phyloP scores from a whole-genome alignment of 2,888 invertebrate genomes.

The Scaptomyza flava region DNA sequence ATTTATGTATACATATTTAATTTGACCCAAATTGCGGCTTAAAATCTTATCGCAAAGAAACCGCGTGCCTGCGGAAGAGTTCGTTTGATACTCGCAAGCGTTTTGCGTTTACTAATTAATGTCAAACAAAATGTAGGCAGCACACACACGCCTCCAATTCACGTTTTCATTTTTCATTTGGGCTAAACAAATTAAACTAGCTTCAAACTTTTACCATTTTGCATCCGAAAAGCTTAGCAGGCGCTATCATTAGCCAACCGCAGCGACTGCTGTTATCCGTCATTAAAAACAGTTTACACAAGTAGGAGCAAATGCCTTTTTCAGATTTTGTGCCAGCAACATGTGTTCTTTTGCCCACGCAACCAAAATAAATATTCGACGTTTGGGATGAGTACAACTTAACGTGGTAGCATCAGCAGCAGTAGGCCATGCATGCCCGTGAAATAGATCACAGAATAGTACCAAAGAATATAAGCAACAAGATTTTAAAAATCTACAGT shows the following conservation, averaged over 20 bases:
- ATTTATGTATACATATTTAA: slow-evolving; percentile 15
- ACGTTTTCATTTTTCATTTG: slow-evolving; percentile 41
- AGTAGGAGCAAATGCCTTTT: slow-evolving; percentile 31
- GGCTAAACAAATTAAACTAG: slow-evolving; percentile 26
- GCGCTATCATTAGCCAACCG: slow-evolving; percentile 39
- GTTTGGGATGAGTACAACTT: slow-evolving; percentile 1
- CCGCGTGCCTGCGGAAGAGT: slow-evolving; percentile 55
- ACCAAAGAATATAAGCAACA: no score
- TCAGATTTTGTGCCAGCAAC: neutral
- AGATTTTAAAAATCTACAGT: no score
- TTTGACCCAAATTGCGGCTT: slow-evolving; percentile 60
- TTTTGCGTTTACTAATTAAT: slow-evolving; percentile 48
- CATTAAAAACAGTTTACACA: slow-evolving; percentile 72
- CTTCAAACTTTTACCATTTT: slow-evolving; percentile 43
- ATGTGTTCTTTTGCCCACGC: slow-evolving; percentile 3
- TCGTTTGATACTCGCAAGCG: slow-evolving; percentile 47
- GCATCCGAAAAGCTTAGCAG: slow-evolving; percentile 25
- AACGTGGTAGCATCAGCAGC: neutral
- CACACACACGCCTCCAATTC: slow-evolving; percentile 4
- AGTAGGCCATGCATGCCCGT: neutral
- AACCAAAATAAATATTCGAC: slow-evolving; percentile 3
- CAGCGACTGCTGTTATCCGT: slow-evolving; percentile 49
- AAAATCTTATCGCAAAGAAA: slow-evolving; percentile 65
- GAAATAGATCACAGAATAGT: neutral
- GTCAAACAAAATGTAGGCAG: slow-evolving; percentile 26